Evolutionary conservation across 2,888 invertebrate genomes (phyloP), one percentile per base, ranked within the genome.

Genomic region (Electrophaes corylata): DNA sequence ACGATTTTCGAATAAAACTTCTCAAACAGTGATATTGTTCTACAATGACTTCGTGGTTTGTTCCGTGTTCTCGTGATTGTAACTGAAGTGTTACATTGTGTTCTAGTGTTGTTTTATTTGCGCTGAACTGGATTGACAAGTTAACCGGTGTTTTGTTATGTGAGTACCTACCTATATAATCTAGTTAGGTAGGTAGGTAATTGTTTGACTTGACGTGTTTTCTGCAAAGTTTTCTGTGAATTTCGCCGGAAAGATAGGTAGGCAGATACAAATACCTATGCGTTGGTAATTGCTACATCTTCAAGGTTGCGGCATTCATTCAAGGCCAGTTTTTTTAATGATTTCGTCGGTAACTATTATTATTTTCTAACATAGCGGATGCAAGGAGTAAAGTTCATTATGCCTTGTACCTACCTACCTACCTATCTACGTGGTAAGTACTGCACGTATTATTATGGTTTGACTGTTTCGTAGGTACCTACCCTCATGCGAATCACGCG

Each of bases 91-190:
- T 60, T 62, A 23, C 57, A 65, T 70, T 71, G 75, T 71, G 63
- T 64, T 69, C 68, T 66, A 68, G 75, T 72, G 69, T 73, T 71
- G 69, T 73, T 79, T 73, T 62, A 61, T 49, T 62, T 65, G 45
- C 65, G 67, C 55, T 65, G 64, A 63, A 74, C 76, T 80, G 86
- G 86, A 86, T 85, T 84, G 75, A 65, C 71, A 64, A 76, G 75
- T 77, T 72, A 54, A 67, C 78, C 80, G 81, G 82, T 65, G 64
- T 78, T 75, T 75, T 50, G 29, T 44, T 20, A 43, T 51, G 55
- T 60, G 55, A 58, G 53, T 65, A 52, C 19, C 19, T 39, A 48
- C 31, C 14, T 35, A 35, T n/a, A 20, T 20, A 20, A 4, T 20
- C 5, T 20, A 20, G 5, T 3, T 20, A 1, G 4, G 5, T 20